phyloP scores from a whole-genome alignment of 2,113 vertebrate species.

The Danio rerio region DNA sequence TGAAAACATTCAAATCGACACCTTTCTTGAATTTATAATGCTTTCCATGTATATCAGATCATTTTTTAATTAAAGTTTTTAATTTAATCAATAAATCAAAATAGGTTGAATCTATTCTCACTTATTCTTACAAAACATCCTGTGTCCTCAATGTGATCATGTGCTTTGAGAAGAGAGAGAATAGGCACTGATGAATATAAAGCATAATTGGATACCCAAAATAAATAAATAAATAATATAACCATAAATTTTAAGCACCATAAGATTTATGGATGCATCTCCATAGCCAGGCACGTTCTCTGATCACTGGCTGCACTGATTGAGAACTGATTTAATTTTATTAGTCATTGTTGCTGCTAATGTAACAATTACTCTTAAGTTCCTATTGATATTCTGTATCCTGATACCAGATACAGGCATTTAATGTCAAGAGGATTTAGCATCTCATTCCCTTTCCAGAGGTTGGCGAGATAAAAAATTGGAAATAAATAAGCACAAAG shows the following conservation, averaged over 20 bases:
- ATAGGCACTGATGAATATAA: background rate
- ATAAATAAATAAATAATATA: background rate
- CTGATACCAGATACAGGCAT: conserved; percentile 1
- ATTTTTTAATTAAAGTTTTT: too few relatives aligned
- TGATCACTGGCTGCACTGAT: background rate
- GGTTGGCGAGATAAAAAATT: background rate
- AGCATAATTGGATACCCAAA: background rate
- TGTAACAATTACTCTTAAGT: background rate
- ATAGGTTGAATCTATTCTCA: too few relatives aligned
- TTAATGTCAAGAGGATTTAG: conserved; percentile 24
- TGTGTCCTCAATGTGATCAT: background rate
- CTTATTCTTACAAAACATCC: background rate
- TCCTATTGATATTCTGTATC: conserved; percentile 19
- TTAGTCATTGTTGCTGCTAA: background rate
- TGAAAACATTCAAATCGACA: too few relatives aligned
- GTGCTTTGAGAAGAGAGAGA: background rate
- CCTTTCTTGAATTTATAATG: too few relatives aligned
- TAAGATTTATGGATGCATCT: conserved; percentile 2
- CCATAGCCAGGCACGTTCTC: background rate
- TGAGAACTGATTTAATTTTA: conserved; percentile 17
- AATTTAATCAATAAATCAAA: too few relatives aligned
- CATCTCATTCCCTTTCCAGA: conserved; percentile 9
- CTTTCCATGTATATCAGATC: too few relatives aligned
- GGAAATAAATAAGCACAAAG: background rate
- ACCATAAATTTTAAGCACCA: background rate